Evolutionary conservation across 2,888 invertebrate genomes (phyloP).

Genomic region (Stratiomys singularior): DNA sequence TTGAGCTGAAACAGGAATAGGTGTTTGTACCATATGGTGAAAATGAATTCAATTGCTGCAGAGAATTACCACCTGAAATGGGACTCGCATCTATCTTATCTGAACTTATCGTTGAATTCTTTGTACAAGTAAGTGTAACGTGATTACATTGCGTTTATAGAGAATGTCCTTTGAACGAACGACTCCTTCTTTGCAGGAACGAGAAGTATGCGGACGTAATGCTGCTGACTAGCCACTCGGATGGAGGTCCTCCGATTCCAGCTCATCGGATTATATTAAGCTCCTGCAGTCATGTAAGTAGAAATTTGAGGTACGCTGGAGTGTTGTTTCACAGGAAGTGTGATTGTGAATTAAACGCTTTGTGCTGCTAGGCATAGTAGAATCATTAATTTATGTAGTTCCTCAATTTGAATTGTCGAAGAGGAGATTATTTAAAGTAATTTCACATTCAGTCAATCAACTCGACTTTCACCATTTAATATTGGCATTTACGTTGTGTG

Average conservation of each 20-base stretch:
- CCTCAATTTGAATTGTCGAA: too few species aligned
- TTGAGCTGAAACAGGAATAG: neutral
- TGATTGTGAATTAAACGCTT: too few species aligned
- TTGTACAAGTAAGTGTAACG: conserved; percentile 66
- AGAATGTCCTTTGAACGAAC: neutral
- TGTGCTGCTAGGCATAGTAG: too few species aligned
- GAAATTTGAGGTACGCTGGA: too few species aligned
- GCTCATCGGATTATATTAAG: conserved; percentile 87
- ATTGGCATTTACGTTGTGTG: too few species aligned
- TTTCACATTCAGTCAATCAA: too few species aligned
- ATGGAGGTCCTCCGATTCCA: conserved; percentile 79
- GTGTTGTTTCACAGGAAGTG: too few species aligned
- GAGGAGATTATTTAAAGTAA: too few species aligned
- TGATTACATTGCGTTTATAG: neutral
- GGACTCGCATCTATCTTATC: conserved; percentile 85
- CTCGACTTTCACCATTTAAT: too few species aligned
- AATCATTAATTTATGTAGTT: too few species aligned
- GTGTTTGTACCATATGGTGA: conserved; percentile 31
- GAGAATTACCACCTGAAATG: conserved; percentile 91
- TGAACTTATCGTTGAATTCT: conserved; percentile 84
- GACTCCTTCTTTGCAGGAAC: conserved; percentile 67
- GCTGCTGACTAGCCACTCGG: conserved; percentile 71
- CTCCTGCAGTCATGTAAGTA: conserved; percentile 75
- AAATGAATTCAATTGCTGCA: conserved; percentile 65
- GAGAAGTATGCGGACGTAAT: conserved; percentile 86